These are phyloP conservation scores for Erebia epiphron DNA, from an alignment of 2,888 invertebrate genomes.

Conservation along the genomic window DNA sequence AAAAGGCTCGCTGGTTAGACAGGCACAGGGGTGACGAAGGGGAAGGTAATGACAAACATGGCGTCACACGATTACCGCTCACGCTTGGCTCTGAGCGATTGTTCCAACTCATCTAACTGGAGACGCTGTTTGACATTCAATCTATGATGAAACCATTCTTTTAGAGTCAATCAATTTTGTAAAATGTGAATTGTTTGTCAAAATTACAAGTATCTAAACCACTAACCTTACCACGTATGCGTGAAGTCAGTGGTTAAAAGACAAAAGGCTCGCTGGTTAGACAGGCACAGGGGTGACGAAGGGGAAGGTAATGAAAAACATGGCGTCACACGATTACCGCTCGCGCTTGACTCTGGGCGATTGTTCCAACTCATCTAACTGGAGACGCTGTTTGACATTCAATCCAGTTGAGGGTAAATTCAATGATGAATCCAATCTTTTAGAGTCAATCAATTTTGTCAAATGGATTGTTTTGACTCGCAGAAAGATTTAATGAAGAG, in stretches of 20 bases:
- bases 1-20: constrained; percentile 60
- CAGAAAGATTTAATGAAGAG: not conserved
- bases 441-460: constrained; percentile 14
- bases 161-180: constrained; percentile 9
- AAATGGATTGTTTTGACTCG: constrained; percentile 2
- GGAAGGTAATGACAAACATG: constrained; percentile 76
- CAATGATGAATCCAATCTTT: constrained; percentile 13
- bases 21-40: constrained; percentile 41
- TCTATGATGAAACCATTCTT: constrained; percentile 1
- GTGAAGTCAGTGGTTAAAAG: constrained; percentile 58
- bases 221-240: constrained; percentile 43
- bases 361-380: constrained; percentile 43
- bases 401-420: constrained; percentile 15
- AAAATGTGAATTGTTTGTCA: not conserved
- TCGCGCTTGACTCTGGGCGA: constrained; percentile 43
- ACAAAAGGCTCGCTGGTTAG: constrained; percentile 64
- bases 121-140: constrained; percentile 30
- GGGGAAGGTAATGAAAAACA: constrained; percentile 74
- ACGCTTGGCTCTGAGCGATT: constrained; percentile 43
- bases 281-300: constrained; percentile 41
- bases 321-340: constrained; percentile 51
- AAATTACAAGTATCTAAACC: constrained; percentile 13
- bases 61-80: constrained; percentile 49
- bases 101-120: constrained; percentile 42
- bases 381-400: constrained; percentile 31